Evolutionary conservation across 2,113 vertebrate genomes (phyloP), one percentile per base, ranked within the genome.

Genomic region (Nerophis lumbriciformis): DNA sequence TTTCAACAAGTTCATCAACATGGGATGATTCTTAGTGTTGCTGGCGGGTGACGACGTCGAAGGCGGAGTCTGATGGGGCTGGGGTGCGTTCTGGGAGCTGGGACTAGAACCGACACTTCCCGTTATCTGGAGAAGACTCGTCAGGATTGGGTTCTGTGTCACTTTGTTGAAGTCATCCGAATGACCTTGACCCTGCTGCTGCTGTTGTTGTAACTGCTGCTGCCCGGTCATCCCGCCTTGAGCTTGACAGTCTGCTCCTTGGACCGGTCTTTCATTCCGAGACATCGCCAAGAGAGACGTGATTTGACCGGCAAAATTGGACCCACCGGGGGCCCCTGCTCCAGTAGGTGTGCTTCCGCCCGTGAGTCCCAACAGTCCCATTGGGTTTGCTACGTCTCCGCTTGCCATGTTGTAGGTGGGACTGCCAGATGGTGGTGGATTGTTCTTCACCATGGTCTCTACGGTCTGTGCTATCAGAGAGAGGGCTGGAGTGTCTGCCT

Each of bases 1-100:
- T 81, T 98, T 98, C 71, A 99, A 91, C 66, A 99, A 88, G 84
- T 98, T 98, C 97, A 99, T 99, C 76, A 99, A 89, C 96, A 98
- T 99, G 78, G 97, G 96, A 85, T 99, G 97, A 84, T 98, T 98
- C 89, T 99, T 99, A 81, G 97, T 99, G 90, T 98, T 98, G 91
- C 94, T 93, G 68, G 97, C 96, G 63, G 97, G 95, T 51, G 96
- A 99, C 52, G 97, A 96, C 59, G 95, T 95, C 52, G 94, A 91
- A 35, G 97, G 95, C 59, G 97, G 94, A 36, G 96, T 99, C 81
- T 97, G 95, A 75, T 95, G 94, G 60, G 90, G 90, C 16, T 76
- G 81, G 78, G 94, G 84, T 60, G 82, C 82, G 81, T 88, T 89
- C 66, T 94, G 95, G 60, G 95, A 94, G 75, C 93, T 96, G 48